phyloP scores from a whole-genome alignment of 92 coral and sea anemone genomes.

The Epizoanthus scotinus region DNA sequence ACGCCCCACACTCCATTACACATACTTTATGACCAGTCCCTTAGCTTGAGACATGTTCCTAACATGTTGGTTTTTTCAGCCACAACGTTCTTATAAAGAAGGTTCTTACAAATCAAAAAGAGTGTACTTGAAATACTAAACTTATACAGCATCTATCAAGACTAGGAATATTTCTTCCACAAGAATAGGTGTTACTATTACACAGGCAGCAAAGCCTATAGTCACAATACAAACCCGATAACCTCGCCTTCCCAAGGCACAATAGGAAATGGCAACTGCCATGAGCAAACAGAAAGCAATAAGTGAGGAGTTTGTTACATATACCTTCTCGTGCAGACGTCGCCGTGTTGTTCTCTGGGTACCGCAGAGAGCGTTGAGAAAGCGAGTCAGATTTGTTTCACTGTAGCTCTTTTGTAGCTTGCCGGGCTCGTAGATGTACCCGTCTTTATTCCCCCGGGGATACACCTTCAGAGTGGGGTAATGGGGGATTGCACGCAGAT shows the following conservation, averaged over 20 bases:
- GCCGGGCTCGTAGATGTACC: constrained; percentile 88
- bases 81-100: no score
- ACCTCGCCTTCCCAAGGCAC: not conserved
- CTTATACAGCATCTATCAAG: not conserved
- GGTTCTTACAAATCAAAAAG: no score
- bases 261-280: constrained; percentile 2
- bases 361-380: constrained; percentile 87
- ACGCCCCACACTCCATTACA: no score
- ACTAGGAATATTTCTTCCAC: constrained; percentile 10
- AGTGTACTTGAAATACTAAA: not conserved
- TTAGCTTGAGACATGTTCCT: no score
- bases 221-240: not conserved
- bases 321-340: constrained; percentile 83
- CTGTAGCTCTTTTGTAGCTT: constrained; percentile 85
- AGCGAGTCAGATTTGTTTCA: constrained; percentile 78
- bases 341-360: constrained; percentile 83
- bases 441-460: constrained; percentile 87
- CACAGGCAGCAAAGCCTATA: not conserved
- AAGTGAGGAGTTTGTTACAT: not conserved
- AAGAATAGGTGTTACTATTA: not conserved
- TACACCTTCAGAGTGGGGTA: constrained; percentile 91
- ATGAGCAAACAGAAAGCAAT: constrained; percentile 7
- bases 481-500: constrained; percentile 82
- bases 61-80: no score
- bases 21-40: no score